Evolutionary conservation across 2,888 invertebrate genomes (phyloP).

Genomic region (Laothoe populi): DNA sequence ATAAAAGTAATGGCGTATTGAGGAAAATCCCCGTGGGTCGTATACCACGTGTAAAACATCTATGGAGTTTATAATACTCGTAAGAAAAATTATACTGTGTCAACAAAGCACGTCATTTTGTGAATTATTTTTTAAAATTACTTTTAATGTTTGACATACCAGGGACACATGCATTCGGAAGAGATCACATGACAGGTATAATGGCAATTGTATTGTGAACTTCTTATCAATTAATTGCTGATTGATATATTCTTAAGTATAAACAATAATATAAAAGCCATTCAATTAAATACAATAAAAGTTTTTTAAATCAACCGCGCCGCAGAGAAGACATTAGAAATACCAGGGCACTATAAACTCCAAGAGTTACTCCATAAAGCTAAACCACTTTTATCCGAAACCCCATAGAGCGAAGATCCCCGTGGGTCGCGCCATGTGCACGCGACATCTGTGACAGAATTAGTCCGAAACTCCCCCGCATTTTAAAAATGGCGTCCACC

Average conservation of each 20-base stretch:
- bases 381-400: slow-evolving; percentile 16
- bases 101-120: no score
- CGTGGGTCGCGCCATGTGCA: slow-evolving; percentile 24
- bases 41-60: neutral
- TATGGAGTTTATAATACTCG: neutral
- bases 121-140: no score
- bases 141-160: no score
- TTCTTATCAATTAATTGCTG: no score
- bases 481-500: slow-evolving; percentile 17
- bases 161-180: no score
- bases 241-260: no score
- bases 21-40: slow-evolving; percentile 14
- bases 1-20: neutral
- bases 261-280: no score
- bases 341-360: slow-evolving; percentile 22
- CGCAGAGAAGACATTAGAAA: neutral
- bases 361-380: neutral
- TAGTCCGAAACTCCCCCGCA: slow-evolving; percentile 16
- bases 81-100: neutral
- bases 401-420: slow-evolving; percentile 24
- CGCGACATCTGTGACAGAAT: slow-evolving; percentile 27
- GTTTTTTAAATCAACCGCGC: neutral
- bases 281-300: neutral
- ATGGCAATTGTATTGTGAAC: no score
- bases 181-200: no score